A percentile compares a stretch with the other conserved stretches of the same genome.
phyloP scores from a whole-genome alignment of 2,888 invertebrate species.

The Augiades crinisus region DNA sequence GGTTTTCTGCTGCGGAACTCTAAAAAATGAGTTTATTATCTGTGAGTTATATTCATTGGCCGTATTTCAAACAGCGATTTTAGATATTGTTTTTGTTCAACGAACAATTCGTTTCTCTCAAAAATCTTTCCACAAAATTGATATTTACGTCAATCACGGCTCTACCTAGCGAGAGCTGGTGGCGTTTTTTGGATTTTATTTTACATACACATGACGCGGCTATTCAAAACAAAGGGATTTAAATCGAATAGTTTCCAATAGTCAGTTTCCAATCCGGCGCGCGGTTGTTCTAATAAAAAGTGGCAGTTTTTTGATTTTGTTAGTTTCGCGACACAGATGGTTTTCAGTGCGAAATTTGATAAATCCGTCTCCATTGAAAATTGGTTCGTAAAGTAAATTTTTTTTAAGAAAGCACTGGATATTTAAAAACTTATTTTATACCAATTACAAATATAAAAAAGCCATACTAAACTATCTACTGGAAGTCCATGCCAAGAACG shows the following conservation, averaged over 20 bases:
- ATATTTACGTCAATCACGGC: not conserved
- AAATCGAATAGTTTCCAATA: conserved; percentile 19
- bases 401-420: no score
- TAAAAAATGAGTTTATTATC: no score
- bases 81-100: not conserved
- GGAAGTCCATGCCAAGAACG: no score
- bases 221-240: conserved; percentile 18
- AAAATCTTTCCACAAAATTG: not conserved
- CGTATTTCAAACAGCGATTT: not conserved
- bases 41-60: no score
- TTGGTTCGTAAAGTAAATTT: not conserved
- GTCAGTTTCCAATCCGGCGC: conserved; percentile 11
- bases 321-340: conserved; percentile 12
- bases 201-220: not conserved
- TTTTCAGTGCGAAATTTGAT: conserved; percentile 9
- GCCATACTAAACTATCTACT: no score
- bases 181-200: not conserved
- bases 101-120: not conserved
- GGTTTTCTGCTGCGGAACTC: no score
- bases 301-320: conserved; percentile 8
- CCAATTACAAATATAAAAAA: no score
- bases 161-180: not conserved
- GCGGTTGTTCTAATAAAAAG: conserved; percentile 17
- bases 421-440: no score
- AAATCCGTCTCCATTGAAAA: conserved; percentile 8